A percentile compares a stretch with the other conserved stretches of the same genome.
These are phyloP conservation scores for Acromyrmex charruanus DNA, from an alignment of 1,140 invertebrate species.

Conservation along the genomic window DNA sequence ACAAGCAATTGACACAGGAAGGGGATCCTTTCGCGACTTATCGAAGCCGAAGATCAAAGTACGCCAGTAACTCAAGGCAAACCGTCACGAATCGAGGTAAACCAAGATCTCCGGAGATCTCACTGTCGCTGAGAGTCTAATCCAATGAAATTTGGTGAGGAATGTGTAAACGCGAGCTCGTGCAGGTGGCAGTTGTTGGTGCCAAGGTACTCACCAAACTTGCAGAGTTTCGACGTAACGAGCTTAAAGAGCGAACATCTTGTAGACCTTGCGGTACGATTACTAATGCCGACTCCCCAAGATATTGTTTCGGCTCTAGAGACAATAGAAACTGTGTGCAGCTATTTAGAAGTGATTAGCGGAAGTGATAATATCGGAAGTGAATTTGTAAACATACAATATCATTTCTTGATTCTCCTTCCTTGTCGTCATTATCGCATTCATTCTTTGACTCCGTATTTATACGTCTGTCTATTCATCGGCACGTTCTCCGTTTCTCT, in stretches of 20 bases:
- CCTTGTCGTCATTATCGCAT: neutral
- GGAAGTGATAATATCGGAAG: neutral
- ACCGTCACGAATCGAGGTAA: conserved; percentile 77
- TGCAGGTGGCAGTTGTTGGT: conserved; percentile 59
- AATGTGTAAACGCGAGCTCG: conserved; percentile 68
- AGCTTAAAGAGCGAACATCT: conserved; percentile 63
- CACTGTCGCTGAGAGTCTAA: conserved; percentile 50
- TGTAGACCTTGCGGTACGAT: neutral
- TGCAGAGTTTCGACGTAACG: conserved; percentile 67
- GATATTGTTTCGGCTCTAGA: neutral
- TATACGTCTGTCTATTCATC: neutral
- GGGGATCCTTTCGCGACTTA: conserved; percentile 73
- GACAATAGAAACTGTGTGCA: neutral
- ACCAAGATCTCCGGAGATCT: conserved; percentile 70
- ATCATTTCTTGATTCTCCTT: neutral
- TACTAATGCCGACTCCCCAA: neutral
- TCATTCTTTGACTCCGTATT: neutral
- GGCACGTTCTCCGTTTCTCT: conserved; percentile 51
- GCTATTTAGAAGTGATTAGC: too few relatives aligned
- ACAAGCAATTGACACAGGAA: conserved; percentile 66
- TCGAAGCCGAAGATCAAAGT: conserved; percentile 78
- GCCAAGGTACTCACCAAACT: conserved; percentile 63
- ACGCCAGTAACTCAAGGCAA: conserved; percentile 71
- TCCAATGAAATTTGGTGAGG: conserved; percentile 19
- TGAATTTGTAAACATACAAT: neutral